Base-by-base conservation (phyloP, 2,888 invertebrate species). In the Zygothrica quintamaculata region DNA sequence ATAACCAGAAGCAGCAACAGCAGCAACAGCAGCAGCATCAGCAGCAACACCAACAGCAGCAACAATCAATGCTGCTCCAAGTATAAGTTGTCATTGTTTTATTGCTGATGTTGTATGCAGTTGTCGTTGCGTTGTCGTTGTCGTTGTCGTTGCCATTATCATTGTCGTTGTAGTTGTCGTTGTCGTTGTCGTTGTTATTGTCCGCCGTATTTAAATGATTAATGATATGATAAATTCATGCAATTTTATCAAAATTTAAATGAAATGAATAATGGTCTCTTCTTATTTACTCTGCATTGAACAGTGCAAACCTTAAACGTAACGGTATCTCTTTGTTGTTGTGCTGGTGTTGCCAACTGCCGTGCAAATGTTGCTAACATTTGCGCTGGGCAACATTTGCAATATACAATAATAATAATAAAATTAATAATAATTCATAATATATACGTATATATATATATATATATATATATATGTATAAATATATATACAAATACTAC, bases 321-420 rank as follows among this genome's bases (percentile, higher is more conserved):
- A 79, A 79, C 87, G 87, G 79, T 80, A 80, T 80, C 79, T 80
- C 79, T 86, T 87, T 80, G 80, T 87, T 80, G 88, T 81, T 80
- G 85, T 82, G 77, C 80, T 75, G 79, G 88, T 87, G 80, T 80
- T 78, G 86, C 79, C 88, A 87, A 80, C 80, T 80, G 80, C 88
- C 88, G 86, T 82, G 80, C 88, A 87, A 72, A 78, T 80, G 80
- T 72, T 80, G 87, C 85, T 60, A 70, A 66, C 82, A 82, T 75
- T 74, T 77, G 80, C 85, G 85, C 87, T 71, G 82, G 88, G 88
- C 88, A 87, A 87, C 88, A 80, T 80, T 87, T 87, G 80, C 80
- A 80, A 85, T 73, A 64, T 60, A 87, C 80, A 87, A 85, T 85
- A 77, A 76, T 62, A 76, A 84, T 74, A 56, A 70, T 72, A 53